Evolutionary conservation across 2,888 invertebrate genomes (phyloP).

Genomic region (Geotrupes spiniger): DNA sequence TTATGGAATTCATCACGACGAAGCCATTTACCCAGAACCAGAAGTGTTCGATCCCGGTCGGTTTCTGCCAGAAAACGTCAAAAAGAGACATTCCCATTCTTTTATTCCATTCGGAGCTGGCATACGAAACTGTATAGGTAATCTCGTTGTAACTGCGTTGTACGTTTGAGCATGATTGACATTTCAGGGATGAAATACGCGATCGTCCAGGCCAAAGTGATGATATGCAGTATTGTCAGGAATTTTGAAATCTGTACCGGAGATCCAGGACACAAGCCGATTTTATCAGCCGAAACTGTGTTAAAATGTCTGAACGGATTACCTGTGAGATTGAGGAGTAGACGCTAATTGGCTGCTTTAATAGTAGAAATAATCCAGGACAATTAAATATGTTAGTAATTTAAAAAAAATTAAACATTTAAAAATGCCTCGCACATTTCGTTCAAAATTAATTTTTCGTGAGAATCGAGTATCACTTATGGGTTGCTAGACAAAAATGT

Average conservation of each 20-base stretch:
- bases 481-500: too few species aligned
- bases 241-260: conserved; percentile 15
- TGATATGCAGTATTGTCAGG: conserved; percentile 1
- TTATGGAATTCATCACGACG: conserved; percentile 18
- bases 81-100: background rate
- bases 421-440: too few species aligned
- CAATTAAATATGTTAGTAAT: too few species aligned
- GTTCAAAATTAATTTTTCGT: too few species aligned
- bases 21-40: conserved; percentile 23
- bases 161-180: too few species aligned
- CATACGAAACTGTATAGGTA: conserved; percentile 18
- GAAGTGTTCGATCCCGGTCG: conserved; percentile 26
- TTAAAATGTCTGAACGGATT: conserved; percentile 19
- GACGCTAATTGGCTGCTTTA: too few species aligned
- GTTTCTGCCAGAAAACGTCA: conserved; percentile 22
- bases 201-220: conserved; percentile 3
- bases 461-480: too few species aligned
- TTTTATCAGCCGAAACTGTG: conserved; percentile 6
- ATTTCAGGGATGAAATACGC: conserved; percentile 7
- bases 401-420: too few species aligned
- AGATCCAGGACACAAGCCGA: conserved; percentile 9
- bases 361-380: too few species aligned
- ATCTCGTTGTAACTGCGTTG: too few species aligned
- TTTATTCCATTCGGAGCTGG: conserved; percentile 15
- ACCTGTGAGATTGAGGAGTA: conserved; percentile 12